Conservation (phyloP, 1,140 invertebrate genomes). For the Atta texana region DNA sequence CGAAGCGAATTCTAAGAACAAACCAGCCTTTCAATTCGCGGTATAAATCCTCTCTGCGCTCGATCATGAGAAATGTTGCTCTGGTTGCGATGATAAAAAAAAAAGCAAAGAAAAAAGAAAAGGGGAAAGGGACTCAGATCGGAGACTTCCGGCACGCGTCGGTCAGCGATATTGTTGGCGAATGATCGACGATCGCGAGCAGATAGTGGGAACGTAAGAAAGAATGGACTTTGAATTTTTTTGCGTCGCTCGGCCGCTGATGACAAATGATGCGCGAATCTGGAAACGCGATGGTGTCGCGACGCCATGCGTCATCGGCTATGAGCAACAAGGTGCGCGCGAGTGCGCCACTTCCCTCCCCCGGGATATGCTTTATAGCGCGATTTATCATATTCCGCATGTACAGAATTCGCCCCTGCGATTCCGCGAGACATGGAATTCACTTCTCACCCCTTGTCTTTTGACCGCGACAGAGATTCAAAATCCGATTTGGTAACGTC, state of each 20-base stretch:
- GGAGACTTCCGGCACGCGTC: constrained; percentile 58
- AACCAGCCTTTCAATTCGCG: constrained; percentile 50
- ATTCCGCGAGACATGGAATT: constrained; percentile 38
- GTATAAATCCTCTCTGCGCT: constrained; percentile 42
- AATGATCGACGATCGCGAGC: constrained; percentile 58
- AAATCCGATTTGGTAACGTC: background rate
- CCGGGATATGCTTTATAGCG: constrained; percentile 58
- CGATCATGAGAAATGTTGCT: constrained; percentile 50
- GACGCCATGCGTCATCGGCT: constrained; percentile 56
- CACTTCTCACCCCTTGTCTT: background rate
- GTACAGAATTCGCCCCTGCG: constrained; percentile 42
- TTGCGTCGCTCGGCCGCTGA: constrained; percentile 53
- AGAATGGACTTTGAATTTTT: constrained; percentile 64
- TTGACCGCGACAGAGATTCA: constrained; percentile 11
- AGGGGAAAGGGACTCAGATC: constrained; percentile 43
- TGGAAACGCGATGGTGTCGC: constrained; percentile 59
- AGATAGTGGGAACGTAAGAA: constrained; percentile 57
- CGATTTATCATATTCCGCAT: constrained; percentile 58
- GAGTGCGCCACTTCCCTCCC: constrained; percentile 8
- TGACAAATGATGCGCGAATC: constrained; percentile 64
- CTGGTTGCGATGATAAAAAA: constrained; percentile 22
- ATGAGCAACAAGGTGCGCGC: constrained; percentile 50
- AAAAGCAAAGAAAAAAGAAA: background rate
- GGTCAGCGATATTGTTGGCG: constrained; percentile 59
- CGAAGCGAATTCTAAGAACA: background rate